Conservation (phyloP, 2,113 vertebrate species). For the Saccopteryx leptura region DNA sequence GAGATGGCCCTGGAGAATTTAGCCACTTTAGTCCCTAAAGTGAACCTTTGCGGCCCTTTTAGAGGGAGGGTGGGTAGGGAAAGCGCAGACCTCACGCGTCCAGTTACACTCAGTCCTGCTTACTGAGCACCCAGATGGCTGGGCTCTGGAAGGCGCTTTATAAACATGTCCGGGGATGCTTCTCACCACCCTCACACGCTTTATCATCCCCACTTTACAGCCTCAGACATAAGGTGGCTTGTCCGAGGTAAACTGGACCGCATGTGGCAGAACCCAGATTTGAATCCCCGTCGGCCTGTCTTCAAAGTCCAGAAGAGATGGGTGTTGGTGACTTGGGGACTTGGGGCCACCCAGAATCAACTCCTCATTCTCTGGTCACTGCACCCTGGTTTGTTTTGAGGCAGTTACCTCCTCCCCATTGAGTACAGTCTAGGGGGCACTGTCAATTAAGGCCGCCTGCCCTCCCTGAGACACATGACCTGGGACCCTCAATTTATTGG, state of each 20-base stretch:
- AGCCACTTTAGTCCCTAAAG: not conserved
- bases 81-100: not conserved
- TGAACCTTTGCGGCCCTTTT: not conserved
- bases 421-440: not conserved
- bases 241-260: fast-evolving
- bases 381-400: not conserved
- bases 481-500: not conserved
- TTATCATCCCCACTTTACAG: not conserved
- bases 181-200: not conserved
- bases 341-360: too few species aligned
- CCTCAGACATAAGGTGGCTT: not conserved
- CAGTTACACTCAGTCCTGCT: fast-evolving
- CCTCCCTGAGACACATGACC: not conserved
- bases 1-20: not conserved
- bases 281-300: not conserved
- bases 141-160: not conserved
- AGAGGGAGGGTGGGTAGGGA: fast-evolving
- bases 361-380: not conserved
- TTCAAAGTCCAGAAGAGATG: not conserved
- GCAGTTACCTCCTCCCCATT: not conserved
- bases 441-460: not conserved
- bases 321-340: fast-evolving
- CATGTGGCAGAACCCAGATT: fast-evolving
- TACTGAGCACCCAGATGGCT: not conserved
- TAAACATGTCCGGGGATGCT: not conserved